A percentile compares a stretch with the other conserved stretches of the same genome.
Evolutionary conservation across 1,140 invertebrate species (phyloP).

Genomic region (Drosophila repletoides): DNA sequence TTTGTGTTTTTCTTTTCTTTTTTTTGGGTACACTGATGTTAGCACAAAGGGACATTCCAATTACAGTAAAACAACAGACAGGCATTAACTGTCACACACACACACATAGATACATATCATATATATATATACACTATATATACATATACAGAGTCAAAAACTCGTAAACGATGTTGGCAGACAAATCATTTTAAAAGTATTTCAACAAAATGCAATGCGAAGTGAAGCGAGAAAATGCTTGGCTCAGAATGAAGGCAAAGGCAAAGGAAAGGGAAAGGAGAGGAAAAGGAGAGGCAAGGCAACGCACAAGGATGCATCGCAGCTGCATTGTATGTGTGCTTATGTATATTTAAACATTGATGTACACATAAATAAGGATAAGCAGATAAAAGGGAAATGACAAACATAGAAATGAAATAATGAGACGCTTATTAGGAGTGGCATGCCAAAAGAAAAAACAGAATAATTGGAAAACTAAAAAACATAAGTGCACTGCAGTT

Average conservation of each 20-base stretch:
- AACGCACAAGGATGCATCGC: too few relatives aligned
- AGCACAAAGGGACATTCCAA: conserved; percentile 67
- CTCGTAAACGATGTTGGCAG: conserved; percentile 37
- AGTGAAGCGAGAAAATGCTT: conserved; percentile 30
- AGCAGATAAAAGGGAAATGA: not conserved
- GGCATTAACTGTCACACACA: conserved; percentile 23
- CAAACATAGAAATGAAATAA: conserved; percentile 7
- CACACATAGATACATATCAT: conserved; percentile 10
- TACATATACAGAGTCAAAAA: not conserved
- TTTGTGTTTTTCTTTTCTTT: too few relatives aligned
- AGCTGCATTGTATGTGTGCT: not conserved
- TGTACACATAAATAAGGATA: conserved; percentile 12
- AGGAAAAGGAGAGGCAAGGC: too few relatives aligned
- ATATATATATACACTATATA: not conserved
- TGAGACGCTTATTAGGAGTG: not conserved
- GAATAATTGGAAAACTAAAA: not conserved
- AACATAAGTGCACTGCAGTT: not conserved
- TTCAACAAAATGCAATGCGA: conserved; percentile 60
- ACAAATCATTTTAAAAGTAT: conserved; percentile 73
- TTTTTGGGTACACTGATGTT: conserved; percentile 24
- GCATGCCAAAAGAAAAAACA: not conserved
- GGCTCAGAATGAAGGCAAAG: conserved; percentile 11
- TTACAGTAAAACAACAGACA: conserved; percentile 56
- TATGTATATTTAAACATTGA: too few relatives aligned
- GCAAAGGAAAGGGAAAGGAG: conserved; percentile 11